Base-by-base conservation (phyloP, 2,888 invertebrate genomes). In the Plagodis pulveraria region DNA sequence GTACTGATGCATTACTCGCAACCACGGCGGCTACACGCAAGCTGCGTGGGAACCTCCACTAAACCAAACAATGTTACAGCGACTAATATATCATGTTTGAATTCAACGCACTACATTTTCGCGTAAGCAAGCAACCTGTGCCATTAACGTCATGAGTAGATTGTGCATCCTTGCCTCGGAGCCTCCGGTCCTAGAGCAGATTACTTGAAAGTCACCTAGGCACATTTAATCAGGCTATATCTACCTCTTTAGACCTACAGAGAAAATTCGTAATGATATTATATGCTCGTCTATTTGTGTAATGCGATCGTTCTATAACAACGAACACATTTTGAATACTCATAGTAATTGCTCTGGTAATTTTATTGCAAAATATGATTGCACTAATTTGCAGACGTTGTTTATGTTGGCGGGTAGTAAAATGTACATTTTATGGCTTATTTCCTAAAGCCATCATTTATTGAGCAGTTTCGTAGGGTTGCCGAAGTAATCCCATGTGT, bases 11-110 rank as follows among this genome's bases (percentile, higher is more conserved):
- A 58, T 51, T 62, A 64, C 59, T 63, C 52, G 56, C 48, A 10
- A 10, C 48, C 22, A 41, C 22, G 5, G 47, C 56, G 44, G 54
- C 49, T 46, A 32, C 72, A 71, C 65, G 67, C 70, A 71, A 50
- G 71, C 72, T 70, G 77, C 90, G 91, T 91, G 91, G 89, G 91
- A 91, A 86, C 84, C 79, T 81, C 75, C 77, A 76, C 74, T 76
- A 73, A 70, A 73, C 71, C 73, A 64, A 58, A 73, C 70, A 57
- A 61, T 57, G 60, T 63, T 10, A 73, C 72, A 75, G 75, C 74
- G 71, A 55, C 72, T 80, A 72, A 86, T 89, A 87, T 86, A 87
- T 91, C 80, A 88, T 74, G 81, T 80, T 81, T 81, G 78, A 80
- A 84, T 85, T 84, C 77, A 79, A 84, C 78, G 79, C 82, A 84